Conservation (phyloP, 2,797 vertebrate species). For the Galaxias olidus region DNA sequence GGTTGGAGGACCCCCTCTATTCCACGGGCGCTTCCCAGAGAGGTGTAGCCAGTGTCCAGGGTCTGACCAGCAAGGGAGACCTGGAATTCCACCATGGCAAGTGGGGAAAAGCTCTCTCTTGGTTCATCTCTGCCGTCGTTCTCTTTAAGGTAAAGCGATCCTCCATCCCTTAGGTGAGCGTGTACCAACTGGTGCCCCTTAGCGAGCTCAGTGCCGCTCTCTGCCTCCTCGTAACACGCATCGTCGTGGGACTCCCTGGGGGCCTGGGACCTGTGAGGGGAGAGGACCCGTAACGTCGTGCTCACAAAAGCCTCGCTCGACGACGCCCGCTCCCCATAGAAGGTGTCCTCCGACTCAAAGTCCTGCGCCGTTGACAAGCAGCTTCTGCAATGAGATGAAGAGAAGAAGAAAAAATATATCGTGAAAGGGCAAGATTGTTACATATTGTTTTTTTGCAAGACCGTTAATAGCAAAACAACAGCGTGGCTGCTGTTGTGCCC, state of each 20-base stretch:
- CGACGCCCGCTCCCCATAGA: slow-evolving; percentile 47
- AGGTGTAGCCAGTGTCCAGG: slow-evolving; percentile 47
- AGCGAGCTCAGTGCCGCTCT: slow-evolving; percentile 53
- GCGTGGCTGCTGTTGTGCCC: too few relatives aligned
- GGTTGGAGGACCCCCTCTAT: slow-evolving; percentile 56
- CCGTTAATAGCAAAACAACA: too few relatives aligned
- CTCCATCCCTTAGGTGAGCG: slow-evolving; percentile 48
- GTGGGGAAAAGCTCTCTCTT: slow-evolving; percentile 60
- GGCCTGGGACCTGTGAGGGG: slow-evolving; percentile 51
- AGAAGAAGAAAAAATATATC: slow-evolving; percentile 17
- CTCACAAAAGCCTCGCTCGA: slow-evolving; percentile 67
- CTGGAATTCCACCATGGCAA: slow-evolving; percentile 83
- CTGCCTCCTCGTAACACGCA: slow-evolving; percentile 56
- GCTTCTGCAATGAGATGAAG: slow-evolving; percentile 42
- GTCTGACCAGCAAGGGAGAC: slow-evolving; percentile 79
- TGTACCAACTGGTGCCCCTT: slow-evolving; percentile 46
- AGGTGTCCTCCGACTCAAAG: slow-evolving; percentile 68
- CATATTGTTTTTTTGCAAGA: too few relatives aligned
- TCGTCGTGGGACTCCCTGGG: slow-evolving; percentile 65
- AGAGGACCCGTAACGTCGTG: slow-evolving; percentile 79
- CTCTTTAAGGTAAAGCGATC: slow-evolving; percentile 42
- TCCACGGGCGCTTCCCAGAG: slow-evolving; percentile 64
- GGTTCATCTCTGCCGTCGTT: slow-evolving; percentile 32
- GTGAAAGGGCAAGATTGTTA: too few relatives aligned
- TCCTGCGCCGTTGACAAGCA: slow-evolving; percentile 46